These are phyloP conservation scores for Odontomachus brunneus DNA, from an alignment of 1,140 invertebrate species.

Conservation along the genomic window DNA sequence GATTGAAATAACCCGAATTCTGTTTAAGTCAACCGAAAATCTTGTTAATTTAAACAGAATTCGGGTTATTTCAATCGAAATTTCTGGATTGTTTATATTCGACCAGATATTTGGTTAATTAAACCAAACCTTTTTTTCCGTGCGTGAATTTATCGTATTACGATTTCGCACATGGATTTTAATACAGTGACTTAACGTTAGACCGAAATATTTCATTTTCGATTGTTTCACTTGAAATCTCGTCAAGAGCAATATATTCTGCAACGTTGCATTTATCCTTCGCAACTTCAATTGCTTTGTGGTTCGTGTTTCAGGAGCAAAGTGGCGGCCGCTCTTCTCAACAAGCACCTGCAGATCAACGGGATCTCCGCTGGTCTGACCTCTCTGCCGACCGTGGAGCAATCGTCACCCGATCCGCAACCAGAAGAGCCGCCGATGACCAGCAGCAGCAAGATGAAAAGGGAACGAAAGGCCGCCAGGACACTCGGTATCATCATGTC, in stretches of 20 bases:
- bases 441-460: constrained; percentile 93
- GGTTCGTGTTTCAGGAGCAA: constrained; percentile 89
- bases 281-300: not conserved
- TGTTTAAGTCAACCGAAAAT: too few species aligned
- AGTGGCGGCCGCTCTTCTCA: constrained; percentile 92
- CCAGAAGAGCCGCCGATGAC: constrained; percentile 83
- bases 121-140: too few species aligned
- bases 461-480: constrained; percentile 96
- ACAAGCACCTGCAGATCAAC: constrained; percentile 95
- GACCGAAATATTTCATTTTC: too few species aligned
- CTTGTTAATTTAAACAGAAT: too few species aligned
- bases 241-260: not conserved
- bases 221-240: too few species aligned
- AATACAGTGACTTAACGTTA: too few species aligned
- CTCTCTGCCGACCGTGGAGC: constrained; percentile 85
- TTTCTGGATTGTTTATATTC: too few species aligned
- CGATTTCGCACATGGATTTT: too few species aligned
- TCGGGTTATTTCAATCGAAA: too few species aligned
- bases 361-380: constrained; percentile 91
- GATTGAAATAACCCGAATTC: too few species aligned
- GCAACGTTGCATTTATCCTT: not conserved
- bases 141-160: too few species aligned
- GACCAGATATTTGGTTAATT: too few species aligned
- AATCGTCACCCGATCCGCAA: constrained; percentile 82
- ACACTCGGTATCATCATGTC: constrained; percentile 98